Evolutionary conservation across 2,888 invertebrate genomes (phyloP).

Genomic region (Agrenia bidenticulata): DNA sequence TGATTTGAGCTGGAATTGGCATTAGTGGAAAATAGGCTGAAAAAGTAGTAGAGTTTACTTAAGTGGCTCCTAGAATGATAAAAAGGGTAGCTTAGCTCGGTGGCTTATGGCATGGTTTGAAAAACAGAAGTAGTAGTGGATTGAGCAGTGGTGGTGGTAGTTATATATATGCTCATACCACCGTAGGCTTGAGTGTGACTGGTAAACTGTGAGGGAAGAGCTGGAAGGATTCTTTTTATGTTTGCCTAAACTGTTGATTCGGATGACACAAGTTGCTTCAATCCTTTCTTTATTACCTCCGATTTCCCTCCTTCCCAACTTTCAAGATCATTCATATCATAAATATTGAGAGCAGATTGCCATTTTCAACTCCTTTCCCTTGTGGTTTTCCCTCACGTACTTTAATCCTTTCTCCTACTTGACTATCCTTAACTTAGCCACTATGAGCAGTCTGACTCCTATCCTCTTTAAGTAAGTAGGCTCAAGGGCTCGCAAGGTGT

Average conservation of each 20-base stretch:
- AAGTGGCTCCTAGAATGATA: slow-evolving; percentile 10
- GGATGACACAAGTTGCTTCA: slow-evolving; percentile 45
- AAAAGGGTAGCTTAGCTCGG: slow-evolving; percentile 2
- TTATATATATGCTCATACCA: no score
- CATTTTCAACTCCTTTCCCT: slow-evolving; percentile 27
- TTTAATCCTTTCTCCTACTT: no score
- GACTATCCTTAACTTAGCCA: no score
- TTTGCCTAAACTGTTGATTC: slow-evolving; percentile 50
- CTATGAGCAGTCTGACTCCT: no score
- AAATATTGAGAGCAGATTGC: slow-evolving; percentile 44
- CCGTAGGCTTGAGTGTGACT: no score
- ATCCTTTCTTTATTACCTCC: slow-evolving; percentile 47
- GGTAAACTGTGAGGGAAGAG: no score
- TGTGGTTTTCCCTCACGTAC: slow-evolving; percentile 26
- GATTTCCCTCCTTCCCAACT: slow-evolving; percentile 37
- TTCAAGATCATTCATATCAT: slow-evolving; percentile 44
- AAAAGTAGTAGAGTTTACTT: neutral
- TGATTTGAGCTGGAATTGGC: neutral
- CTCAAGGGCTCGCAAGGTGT: no score
- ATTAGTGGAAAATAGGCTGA: neutral
- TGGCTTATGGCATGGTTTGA: neutral
- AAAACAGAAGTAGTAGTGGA: neutral
- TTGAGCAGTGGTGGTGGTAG: no score
- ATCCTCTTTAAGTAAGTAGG: no score
- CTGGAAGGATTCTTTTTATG: slow-evolving; percentile 37